Evolutionary conservation across 2,113 vertebrate species (phyloP).

Genomic region (Hucho hucho): DNA sequence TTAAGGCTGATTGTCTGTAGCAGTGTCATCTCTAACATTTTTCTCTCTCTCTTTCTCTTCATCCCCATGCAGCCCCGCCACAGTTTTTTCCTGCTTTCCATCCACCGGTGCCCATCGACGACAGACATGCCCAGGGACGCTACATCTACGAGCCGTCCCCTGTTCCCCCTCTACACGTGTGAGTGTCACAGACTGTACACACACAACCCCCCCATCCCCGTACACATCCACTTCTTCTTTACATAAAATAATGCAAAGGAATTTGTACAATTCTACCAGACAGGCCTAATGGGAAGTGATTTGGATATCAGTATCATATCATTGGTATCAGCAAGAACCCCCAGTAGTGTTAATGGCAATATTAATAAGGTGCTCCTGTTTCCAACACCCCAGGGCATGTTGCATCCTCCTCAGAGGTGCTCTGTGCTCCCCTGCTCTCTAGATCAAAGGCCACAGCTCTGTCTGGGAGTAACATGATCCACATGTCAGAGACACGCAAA

Average conservation of each 20-base stretch:
- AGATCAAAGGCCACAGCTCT: slow-evolving; percentile 63
- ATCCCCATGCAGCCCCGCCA: slow-evolving; percentile 80
- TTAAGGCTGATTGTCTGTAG: neutral
- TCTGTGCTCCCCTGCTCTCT: slow-evolving; percentile 31
- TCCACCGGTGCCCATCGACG: slow-evolving; percentile 94
- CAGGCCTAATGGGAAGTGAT: slow-evolving; percentile 3
- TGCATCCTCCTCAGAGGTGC: slow-evolving; percentile 47
- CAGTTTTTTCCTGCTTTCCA: slow-evolving; percentile 97
- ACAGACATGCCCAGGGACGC: slow-evolving; percentile 93
- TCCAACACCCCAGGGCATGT: slow-evolving; percentile 33
- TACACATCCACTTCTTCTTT: neutral
- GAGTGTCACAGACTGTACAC: slow-evolving; percentile 74
- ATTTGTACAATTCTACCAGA: too few relatives aligned
- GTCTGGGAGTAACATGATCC: slow-evolving; percentile 57
- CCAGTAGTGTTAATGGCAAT: neutral
- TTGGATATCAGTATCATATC: slow-evolving; percentile 23
- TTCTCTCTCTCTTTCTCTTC: neutral
- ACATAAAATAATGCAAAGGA: too few relatives aligned
- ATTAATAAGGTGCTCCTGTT: slow-evolving; percentile 30
- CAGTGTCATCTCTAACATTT: neutral
- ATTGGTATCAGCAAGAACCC: neutral
- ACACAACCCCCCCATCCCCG: too few relatives aligned
- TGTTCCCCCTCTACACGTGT: slow-evolving; percentile 92
- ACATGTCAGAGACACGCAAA: slow-evolving; percentile 70
- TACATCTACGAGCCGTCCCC: slow-evolving; percentile 97